These are phyloP conservation scores for Toxostoma redivivum DNA, from an alignment of 2,113 vertebrate species.

Conservation along the genomic window DNA sequence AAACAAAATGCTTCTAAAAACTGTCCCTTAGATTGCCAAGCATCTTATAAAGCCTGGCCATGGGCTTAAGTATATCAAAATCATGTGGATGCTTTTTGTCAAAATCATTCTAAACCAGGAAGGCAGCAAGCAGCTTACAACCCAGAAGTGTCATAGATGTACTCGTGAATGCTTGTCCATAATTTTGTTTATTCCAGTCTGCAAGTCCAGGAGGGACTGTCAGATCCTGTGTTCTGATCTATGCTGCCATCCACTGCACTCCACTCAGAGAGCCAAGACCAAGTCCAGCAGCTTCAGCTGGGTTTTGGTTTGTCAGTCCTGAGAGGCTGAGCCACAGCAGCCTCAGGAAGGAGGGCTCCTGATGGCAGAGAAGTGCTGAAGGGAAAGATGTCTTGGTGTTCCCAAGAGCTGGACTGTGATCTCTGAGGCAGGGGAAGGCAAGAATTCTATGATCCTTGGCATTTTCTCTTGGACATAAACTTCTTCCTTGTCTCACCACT, in stretches of 20 bases:
- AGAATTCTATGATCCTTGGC: neutral
- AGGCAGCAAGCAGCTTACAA: neutral
- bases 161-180: neutral
- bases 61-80: neutral
- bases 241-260: neutral
- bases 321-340: neutral
- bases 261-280: neutral
- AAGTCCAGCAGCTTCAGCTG: neutral
- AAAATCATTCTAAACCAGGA: neutral
- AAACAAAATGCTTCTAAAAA: neutral
- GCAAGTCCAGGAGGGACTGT: conserved; percentile 24
- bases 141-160: neutral
- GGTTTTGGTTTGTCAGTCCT: neutral
- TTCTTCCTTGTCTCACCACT: rapidly evolving
- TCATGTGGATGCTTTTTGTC: neutral
- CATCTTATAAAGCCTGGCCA: neutral
- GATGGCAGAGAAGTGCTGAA: neutral
- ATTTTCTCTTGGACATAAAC: neutral
- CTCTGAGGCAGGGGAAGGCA: neutral
- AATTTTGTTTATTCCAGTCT: neutral
- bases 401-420: neutral
- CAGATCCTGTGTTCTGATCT: neutral
- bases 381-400: neutral
- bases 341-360: neutral
- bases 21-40: neutral